Base-by-base conservation (phyloP, 2,888 invertebrate genomes). In the Diadegma fenestrale region DNA sequence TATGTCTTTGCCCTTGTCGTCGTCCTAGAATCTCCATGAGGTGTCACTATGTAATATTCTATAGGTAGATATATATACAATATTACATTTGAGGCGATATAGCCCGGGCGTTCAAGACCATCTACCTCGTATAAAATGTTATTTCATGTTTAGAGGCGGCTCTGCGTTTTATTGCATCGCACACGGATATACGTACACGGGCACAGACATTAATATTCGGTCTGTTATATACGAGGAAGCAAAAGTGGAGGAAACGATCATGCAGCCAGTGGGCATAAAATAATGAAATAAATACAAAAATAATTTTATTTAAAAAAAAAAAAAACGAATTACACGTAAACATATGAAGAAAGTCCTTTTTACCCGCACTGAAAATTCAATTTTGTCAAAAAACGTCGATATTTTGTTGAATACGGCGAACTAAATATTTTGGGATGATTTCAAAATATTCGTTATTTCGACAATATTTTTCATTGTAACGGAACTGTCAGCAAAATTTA, bases 111-210 rank as follows among this genome's bases (percentile, higher is more conserved):
- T 78, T 78, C 63, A 64, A 64, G 82, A 82, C 78, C 58, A 78
- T 82, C 72, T 45, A 66, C 72, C 71, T 82, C 82, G 72, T 82
- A 82, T 82, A 82, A 75, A 82, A 82, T 68, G 82, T 82, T 82
- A 82, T 82, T 82, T 64, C 77, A 78, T 77, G 82, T 78, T 77
- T 82, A 72, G 77, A 69, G 45, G 54, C 77, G 71, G 72, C 43
- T 68, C 66, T 64, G 82, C 58, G 64, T 82, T 82, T 82, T 82
- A 82, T 82, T 77, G 77, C 72, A 10, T 17, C n/a, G 73, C 63
- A 63, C 30, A 63, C 6, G 14, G n/a, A 19, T 41, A 10, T 30
- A 37, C 37, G 22, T 63, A 37, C n/a, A n/a, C 14, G 17, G 12
- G 33, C 33, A 4, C 6, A 26, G 14, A 43, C 54, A 51, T 37